A percentile compares a stretch with the other conserved stretches of the same genome.
phyloP scores from a whole-genome alignment of 1,140 invertebrate genomes.

The Lerema accius region DNA sequence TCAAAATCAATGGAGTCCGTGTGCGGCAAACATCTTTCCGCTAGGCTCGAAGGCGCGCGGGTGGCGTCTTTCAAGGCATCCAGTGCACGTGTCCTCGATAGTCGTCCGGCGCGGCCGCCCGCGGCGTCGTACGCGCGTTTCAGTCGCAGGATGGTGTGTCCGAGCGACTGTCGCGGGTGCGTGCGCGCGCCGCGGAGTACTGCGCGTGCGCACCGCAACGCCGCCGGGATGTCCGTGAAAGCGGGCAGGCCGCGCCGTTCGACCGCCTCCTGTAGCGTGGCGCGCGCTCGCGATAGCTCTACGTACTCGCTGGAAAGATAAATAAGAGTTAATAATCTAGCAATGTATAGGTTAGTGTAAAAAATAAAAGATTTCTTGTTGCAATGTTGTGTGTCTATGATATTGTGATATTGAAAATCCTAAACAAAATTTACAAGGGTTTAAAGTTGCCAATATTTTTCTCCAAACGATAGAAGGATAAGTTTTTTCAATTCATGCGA shows the following conservation, averaged over 20 bases:
- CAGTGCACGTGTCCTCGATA: conserved; percentile 54
- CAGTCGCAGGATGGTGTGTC: conserved; percentile 69
- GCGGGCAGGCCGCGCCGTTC: conserved; percentile 85
- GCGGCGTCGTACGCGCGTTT: conserved; percentile 76
- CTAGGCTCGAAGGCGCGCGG: conserved; percentile 49
- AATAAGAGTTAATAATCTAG: too few species aligned
- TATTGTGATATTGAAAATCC: too few species aligned
- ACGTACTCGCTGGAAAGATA: conserved; percentile 86
- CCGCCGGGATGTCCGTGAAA: conserved; percentile 84
- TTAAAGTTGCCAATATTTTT: too few species aligned
- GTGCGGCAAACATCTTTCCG: conserved; percentile 57
- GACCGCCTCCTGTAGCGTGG: conserved; percentile 85
- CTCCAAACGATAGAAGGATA: too few species aligned
- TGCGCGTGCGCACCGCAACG: conserved; percentile 84
- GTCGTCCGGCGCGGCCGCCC: conserved; percentile 56
- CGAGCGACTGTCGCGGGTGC: conserved; percentile 67
- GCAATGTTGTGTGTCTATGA: too few species aligned
- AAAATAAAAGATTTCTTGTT: too few species aligned
- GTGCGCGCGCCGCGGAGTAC: conserved; percentile 79
- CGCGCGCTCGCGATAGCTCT: conserved; percentile 85
- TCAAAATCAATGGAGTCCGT: conserved; percentile 78
- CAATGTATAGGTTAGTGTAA: too few species aligned
- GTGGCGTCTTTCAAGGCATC: conserved; percentile 67
- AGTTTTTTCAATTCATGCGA: too few species aligned
- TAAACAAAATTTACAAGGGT: too few species aligned